Percentiles rank a stretch among this genome's conserved stretches.
phyloP scores from a whole-genome alignment of 2,113 vertebrate genomes.

The Amblyopsis rosae region DNA sequence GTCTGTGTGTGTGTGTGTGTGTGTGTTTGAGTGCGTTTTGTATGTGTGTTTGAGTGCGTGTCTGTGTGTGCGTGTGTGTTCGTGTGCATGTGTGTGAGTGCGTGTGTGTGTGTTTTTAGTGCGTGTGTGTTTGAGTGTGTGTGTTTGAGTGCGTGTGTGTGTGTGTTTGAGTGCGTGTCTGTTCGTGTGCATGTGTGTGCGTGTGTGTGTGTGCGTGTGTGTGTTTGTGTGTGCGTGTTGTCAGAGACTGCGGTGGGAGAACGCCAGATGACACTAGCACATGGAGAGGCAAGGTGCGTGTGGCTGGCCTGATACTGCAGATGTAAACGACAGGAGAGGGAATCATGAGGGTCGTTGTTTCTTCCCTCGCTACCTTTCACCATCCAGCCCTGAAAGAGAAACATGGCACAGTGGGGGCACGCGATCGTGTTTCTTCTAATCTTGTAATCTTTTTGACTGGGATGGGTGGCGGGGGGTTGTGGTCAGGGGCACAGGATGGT shows the following conservation, averaged over 20 bases:
- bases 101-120: constrained; percentile 3
- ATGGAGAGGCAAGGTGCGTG: constrained; percentile 46
- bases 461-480: constrained; percentile 22
- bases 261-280: constrained; percentile 50
- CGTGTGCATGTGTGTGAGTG: no score
- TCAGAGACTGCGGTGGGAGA: constrained; percentile 24
- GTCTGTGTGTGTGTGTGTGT: no score
- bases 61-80: no score
- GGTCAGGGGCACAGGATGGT: constrained; percentile 46
- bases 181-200: no score
- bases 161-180: no score
- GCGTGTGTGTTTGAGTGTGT: no score
- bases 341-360: constrained; percentile 37
- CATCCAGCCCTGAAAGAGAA: constrained; percentile 13
- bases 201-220: no score
- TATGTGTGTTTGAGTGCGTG: no score
- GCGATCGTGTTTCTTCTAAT: constrained; percentile 62
- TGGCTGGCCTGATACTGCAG: constrained; percentile 43
- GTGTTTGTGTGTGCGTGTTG: constrained; percentile 34
- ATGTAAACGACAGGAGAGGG: background rate
- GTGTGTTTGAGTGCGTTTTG: no score
- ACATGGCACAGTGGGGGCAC: constrained; percentile 4
- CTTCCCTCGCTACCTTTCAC: background rate
- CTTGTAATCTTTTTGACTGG: constrained; percentile 59
- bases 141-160: no score